phyloP scores from a whole-genome alignment of 1,140 invertebrate species.

The Matsumurasca onukii region DNA sequence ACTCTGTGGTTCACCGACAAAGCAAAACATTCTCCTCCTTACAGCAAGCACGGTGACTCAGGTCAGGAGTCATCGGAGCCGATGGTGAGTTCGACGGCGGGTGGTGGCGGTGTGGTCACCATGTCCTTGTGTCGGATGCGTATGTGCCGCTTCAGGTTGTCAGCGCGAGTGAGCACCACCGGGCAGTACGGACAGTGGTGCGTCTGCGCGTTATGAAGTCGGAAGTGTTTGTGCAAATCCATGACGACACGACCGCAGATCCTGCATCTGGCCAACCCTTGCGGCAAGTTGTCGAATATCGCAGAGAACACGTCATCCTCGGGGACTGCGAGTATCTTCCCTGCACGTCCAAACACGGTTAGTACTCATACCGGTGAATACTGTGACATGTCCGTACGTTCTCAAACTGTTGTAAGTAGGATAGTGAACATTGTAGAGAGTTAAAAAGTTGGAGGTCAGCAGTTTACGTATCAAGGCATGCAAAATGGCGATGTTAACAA shows the following conservation, averaged over 20 bases:
- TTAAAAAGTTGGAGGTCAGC: no score
- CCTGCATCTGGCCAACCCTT: slow-evolving; percentile 36
- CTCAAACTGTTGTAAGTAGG: no score
- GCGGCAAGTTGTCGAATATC: slow-evolving; percentile 33
- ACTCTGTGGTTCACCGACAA: no score
- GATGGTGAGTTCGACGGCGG: no score
- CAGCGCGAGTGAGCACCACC: slow-evolving; percentile 30
- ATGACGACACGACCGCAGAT: slow-evolving; percentile 36
- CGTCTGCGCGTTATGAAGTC: slow-evolving; percentile 26
- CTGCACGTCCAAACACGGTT: slow-evolving; percentile 31
- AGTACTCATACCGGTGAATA: no score
- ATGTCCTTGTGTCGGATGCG: slow-evolving; percentile 30
- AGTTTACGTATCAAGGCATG: no score
- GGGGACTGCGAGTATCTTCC: slow-evolving; percentile 11
- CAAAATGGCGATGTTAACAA: no score
- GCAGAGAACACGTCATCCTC: slow-evolving; percentile 25
- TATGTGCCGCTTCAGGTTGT: slow-evolving; percentile 33
- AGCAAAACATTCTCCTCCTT: no score
- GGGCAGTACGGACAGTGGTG: slow-evolving; percentile 31
- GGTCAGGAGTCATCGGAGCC: no score
- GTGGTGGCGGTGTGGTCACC: neutral
- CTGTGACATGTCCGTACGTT: no score
- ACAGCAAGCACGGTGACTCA: no score
- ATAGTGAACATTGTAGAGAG: no score
- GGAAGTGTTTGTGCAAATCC: slow-evolving; percentile 32